Conservation (phyloP, 2,888 invertebrate genomes). For the Eupithecia inturbata region DNA sequence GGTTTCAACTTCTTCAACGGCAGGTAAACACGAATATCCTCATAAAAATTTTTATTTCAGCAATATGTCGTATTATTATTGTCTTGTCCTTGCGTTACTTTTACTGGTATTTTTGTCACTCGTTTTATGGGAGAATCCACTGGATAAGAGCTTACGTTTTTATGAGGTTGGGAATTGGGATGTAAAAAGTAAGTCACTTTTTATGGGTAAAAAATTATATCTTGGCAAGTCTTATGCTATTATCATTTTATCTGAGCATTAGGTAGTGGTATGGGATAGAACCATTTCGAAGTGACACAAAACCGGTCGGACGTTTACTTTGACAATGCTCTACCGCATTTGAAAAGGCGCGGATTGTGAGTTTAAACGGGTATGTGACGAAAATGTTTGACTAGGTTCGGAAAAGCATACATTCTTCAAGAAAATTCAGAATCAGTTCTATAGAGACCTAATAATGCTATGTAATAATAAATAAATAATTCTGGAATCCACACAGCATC, state of each 20-base stretch:
- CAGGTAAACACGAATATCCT: conserved; percentile 26
- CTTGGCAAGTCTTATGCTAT: not conserved
- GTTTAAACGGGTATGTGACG: no score
- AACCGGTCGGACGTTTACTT: not conserved
- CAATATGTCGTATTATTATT: conserved; percentile 21
- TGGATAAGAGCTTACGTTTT: conserved; percentile 1
- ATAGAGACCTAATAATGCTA: no score
- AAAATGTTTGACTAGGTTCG: no score
- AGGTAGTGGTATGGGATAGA: not conserved
- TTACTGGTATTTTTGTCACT: conserved; percentile 32
- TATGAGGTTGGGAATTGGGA: not conserved
- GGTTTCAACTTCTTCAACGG: conserved; percentile 1
- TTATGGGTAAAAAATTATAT: not conserved
- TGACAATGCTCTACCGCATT: not conserved
- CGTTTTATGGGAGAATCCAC: conserved; percentile 19
- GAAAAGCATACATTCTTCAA: no score
- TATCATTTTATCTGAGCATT: not conserved
- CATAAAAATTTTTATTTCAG: conserved; percentile 36
- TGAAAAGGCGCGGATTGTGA: no score
- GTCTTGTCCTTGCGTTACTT: conserved; percentile 30
- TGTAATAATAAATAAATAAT: no score
- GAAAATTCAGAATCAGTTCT: no score
- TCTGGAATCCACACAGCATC: no score
- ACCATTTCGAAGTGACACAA: not conserved
- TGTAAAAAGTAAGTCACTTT: not conserved